Percentiles rank a stretch among this genome's conserved stretches.
Evolutionary conservation across 2,797 vertebrate genomes (phyloP).

Genomic region (Phoxinus dragarum): DNA sequence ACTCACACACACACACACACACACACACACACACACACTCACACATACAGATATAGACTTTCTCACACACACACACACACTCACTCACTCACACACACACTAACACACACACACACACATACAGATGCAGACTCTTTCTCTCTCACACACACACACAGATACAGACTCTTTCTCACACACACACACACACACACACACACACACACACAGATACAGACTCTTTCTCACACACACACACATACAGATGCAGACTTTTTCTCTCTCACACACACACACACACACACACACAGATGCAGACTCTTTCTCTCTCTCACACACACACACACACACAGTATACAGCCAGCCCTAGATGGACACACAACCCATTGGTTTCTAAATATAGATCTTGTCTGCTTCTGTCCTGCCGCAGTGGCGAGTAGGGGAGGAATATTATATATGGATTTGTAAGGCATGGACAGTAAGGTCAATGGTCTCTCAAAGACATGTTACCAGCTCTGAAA

Average conservation of each 20-base stretch:
- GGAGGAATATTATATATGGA: conserved; percentile 35
- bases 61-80: too few relatives aligned
- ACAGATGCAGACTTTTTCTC: background rate
- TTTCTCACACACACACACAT: background rate
- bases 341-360: conserved; percentile 79
- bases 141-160: too few relatives aligned
- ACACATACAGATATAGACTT: too few relatives aligned
- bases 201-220: conserved; percentile 10
- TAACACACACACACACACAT: too few relatives aligned
- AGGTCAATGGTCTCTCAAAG: conserved; percentile 29
- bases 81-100: too few relatives aligned
- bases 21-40: too few relatives aligned
- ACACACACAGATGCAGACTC: too few relatives aligned
- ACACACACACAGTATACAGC: background rate
- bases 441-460: conserved; percentile 49
- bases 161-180: background rate
- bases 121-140: too few relatives aligned
- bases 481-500: background rate
- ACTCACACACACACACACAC: too few relatives aligned
- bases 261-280: conserved; percentile 38
- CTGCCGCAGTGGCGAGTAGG: conserved; percentile 59
- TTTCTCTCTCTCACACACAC: background rate
- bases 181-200: conserved; percentile 17
- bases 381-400: conserved; percentile 68
- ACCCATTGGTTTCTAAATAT: conserved; percentile 75